These are phyloP conservation scores for Sylvia borin DNA, from an alignment of 2,797 vertebrate genomes.

Conservation along the genomic window DNA sequence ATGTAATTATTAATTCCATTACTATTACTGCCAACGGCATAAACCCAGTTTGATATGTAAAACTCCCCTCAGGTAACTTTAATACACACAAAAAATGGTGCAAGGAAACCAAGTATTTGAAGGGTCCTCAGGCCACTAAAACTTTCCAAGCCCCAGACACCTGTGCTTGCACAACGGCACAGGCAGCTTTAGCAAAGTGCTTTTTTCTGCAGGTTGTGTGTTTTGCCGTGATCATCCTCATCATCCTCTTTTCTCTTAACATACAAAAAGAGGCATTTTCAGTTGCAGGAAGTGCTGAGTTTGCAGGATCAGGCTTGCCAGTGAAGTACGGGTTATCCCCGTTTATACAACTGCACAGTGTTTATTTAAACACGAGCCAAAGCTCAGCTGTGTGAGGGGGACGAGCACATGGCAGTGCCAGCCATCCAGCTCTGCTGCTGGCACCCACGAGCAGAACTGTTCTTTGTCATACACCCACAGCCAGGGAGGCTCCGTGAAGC, in stretches of 20 bases:
- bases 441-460: not conserved
- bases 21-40: not conserved
- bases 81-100: not conserved
- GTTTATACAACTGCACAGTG: not conserved
- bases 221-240: not conserved
- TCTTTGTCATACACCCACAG: not conserved
- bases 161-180: accelerated
- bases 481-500: not conserved
- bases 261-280: not conserved
- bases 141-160: not conserved
- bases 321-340: not conserved
- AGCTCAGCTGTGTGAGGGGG: not conserved
- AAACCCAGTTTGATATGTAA: not conserved
- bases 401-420: not conserved
- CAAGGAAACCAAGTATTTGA: not conserved
- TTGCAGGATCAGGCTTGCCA: not conserved
- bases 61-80: not conserved
- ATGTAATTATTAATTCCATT: not conserved
- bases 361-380: not conserved
- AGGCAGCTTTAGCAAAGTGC: not conserved
- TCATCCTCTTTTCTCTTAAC: not conserved
- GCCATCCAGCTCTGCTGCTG: not conserved
- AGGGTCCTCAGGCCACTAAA: not conserved
- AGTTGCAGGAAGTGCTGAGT: not conserved
- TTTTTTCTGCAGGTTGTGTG: not conserved